Evolutionary conservation across 2,113 vertebrate species (phyloP), one percentile per base, ranked within the genome.

Genomic region (Scolopax mira): DNA sequence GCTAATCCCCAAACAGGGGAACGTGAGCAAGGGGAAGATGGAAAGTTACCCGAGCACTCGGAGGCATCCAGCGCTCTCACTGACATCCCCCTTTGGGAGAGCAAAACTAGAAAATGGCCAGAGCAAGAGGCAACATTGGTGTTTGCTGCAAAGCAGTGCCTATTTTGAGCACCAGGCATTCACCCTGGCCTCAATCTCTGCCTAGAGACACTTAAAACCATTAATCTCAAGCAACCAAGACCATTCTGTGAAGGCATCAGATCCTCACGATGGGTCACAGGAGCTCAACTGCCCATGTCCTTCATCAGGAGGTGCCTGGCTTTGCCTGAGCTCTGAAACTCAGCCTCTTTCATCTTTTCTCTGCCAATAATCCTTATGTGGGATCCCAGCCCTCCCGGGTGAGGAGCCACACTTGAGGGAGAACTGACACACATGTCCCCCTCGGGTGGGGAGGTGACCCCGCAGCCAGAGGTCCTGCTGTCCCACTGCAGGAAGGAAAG

Each of bases 21-120:
- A 96, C 77, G 91, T 27, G 69, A 94, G 85, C 82, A 12, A 62
- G 83, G 83, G 57, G 81, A 65, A 75, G 83, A 85, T 97, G 96
- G 96, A 96, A 95, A 97, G 78, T 96, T 97, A 97, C 94, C 79
- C 9, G 33, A 67, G 35, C 51, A 10, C 61, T 90, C 22, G 0
- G 28, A 60, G 81, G 74, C 65, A 48, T 58, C 93, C 78, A 79
- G 52, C 23, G 39, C 80, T 60, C 7, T 18, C 5, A 1, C 30
- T 5, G 48, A 48, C 88, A 77, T 42, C 83, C 62, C 57, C 0
- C 0, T 6, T 1, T 6, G 27, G 71, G 65, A 22, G 13, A 54
- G 57, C 8, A 42, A 37, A 22, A 6, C 31, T 25, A 28, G 57
- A 4, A 21, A 79, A 18, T 2, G 31, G 54, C 22, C 52, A 23